Evolutionary conservation across 2,888 invertebrate genomes (phyloP).

Genomic region (Microplitis manilae): DNA sequence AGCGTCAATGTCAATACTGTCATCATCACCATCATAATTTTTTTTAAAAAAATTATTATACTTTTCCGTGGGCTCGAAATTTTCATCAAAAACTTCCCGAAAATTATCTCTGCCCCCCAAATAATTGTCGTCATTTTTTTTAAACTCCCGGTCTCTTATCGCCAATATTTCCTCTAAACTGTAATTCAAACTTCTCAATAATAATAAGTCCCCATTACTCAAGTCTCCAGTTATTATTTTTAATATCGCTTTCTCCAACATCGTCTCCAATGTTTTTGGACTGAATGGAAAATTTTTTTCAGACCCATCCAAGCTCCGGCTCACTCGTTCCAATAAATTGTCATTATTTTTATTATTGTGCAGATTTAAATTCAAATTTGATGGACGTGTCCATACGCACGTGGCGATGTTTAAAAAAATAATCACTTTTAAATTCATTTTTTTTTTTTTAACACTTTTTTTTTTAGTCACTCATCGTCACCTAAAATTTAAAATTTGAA

Average conservation of each 20-base stretch:
- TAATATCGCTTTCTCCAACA: conserved; percentile 67
- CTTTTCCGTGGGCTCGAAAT: background rate
- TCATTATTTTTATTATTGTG: background rate
- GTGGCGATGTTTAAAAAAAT: conserved; percentile 23
- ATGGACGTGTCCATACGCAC: conserved; percentile 29
- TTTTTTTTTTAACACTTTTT: background rate
- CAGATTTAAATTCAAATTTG: background rate
- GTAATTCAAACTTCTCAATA: conserved; percentile 66
- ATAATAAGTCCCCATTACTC: conserved; percentile 60
- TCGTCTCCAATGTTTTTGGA: conserved; percentile 62
- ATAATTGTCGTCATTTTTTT: conserved; percentile 50
- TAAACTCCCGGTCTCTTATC: conserved; percentile 62
- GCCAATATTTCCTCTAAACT: conserved; percentile 63
- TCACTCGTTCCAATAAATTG: conserved; percentile 10
- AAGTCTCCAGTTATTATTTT: conserved; percentile 68
- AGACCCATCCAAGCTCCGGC: conserved; percentile 4
- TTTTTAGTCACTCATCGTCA: conserved; percentile 17
- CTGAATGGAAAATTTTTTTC: conserved; percentile 57
- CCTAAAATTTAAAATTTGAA: background rate
- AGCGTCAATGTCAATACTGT: conserved; percentile 55
- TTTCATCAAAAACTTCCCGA: conserved; percentile 13
- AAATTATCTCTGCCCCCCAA: background rate
- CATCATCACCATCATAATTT: conserved; percentile 37
- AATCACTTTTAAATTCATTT: conserved; percentile 24
- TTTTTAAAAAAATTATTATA: conserved; percentile 17